Evolutionary conservation across 2,797 vertebrate genomes (phyloP), one percentile per base, ranked within the genome.

Genomic region (Propithecus deckenii): DNA sequence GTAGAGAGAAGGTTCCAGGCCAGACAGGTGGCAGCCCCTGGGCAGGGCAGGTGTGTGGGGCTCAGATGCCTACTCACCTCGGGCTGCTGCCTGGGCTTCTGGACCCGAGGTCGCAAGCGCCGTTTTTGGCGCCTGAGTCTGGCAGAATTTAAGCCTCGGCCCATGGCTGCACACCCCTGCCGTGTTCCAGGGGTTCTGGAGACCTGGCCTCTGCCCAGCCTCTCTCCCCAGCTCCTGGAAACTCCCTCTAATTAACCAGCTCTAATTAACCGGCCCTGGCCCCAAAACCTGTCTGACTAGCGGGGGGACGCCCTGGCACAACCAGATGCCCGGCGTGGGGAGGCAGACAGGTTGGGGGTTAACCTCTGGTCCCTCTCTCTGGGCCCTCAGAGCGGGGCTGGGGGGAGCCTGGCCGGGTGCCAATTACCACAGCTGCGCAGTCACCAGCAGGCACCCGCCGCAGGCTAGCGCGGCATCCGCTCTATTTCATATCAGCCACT

Each of bases 231-330:
- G 92, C 76, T 55, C 48, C 94, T 91, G 30, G 30, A 3, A 22
- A 38, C 76, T 95, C 95, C 92, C 90, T 97, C 94, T 98, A 98
- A 98, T 98, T 98, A 98, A 83, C 61, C 65, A 63, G 85, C 28
- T 52, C 72, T 65, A 65, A 65, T 65, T 65, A 65, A 65, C 75
- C 52, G 52, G 4, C 92, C 81, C 83, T 25, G 25, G 91, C 63
- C 83, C 92, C 65, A 78, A 96, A 98, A 98, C 97, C 97, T 91
- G 98, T 97, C 86, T 23, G 80, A 97, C 97, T 61, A 95, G 96
- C 5, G 0, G 41, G 38, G 59, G 65, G 86, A 95, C 38, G 41
- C 89, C 28, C 46, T 85, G 92, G 75, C 92, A 96, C 79, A 91
- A 95, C 76, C 76, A 91, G 57, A 63, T 80, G 69, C 72, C 81